Conservation (phyloP, 2,797 vertebrate species). For the Eulemur albifrons region DNA sequence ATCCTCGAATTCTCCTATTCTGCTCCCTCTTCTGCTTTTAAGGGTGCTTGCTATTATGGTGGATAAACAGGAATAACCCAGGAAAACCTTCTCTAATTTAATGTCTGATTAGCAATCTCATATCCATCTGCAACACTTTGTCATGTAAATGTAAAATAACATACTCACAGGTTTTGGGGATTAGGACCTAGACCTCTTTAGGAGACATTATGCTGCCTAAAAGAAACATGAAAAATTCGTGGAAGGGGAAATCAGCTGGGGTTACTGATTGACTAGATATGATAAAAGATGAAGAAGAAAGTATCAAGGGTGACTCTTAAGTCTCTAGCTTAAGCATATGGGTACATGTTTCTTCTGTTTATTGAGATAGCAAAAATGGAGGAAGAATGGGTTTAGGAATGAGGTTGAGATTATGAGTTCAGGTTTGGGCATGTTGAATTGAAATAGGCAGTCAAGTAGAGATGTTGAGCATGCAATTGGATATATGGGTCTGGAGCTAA, state of each 20-base stretch:
- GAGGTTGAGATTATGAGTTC: not conserved
- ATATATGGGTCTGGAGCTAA: not conserved
- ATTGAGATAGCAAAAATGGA: not conserved
- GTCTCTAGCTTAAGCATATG: not conserved
- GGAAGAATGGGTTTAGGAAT: not conserved
- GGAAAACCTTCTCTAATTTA: not conserved
- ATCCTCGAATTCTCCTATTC: not conserved
- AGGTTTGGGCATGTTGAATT: not conserved
- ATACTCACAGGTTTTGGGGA: not conserved
- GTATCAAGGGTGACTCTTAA: not conserved
- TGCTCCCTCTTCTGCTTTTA: not conserved
- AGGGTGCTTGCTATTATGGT: not conserved
- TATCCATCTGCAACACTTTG: not conserved
- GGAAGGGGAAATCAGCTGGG: not conserved
- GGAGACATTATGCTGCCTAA: not conserved
- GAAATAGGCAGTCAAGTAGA: not conserved
- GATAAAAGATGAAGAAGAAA: not conserved
- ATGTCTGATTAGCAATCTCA: not conserved
- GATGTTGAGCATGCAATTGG: not conserved
- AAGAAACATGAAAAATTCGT: not conserved
- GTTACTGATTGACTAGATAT: not conserved
- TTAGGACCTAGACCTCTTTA: not conserved
- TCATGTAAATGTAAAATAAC: not conserved
- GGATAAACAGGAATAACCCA: not conserved
- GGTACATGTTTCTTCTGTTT: not conserved